These are phyloP conservation scores for Rafetus swinhoei DNA, from an alignment of 2,113 vertebrate genomes.

Conservation along the genomic window DNA sequence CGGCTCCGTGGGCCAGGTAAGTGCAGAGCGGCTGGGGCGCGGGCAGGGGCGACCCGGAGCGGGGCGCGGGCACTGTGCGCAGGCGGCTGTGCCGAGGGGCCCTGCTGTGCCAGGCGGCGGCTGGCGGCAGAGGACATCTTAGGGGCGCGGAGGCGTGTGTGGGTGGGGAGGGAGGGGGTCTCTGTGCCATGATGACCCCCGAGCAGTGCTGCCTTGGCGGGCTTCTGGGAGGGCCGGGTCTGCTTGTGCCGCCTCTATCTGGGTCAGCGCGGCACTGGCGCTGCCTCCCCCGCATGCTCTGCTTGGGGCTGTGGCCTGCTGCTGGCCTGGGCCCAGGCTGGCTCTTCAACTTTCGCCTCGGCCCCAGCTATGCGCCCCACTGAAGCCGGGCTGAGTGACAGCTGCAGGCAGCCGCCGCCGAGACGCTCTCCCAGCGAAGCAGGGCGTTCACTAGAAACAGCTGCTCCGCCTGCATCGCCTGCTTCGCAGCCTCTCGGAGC, in stretches of 20 bases:
- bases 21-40: neutral
- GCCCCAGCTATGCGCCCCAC: neutral
- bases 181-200: neutral
- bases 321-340: neutral
- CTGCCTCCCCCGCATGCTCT: neutral
- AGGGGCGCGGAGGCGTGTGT: neutral
- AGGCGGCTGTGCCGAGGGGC: neutral
- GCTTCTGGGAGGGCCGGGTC: neutral
- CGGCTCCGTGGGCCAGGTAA: constrained; percentile 69
- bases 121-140: constrained; percentile 8
- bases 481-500: no score
- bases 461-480: no score
- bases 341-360: neutral
- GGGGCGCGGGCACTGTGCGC: neutral
- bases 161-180: neutral
- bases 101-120: neutral
- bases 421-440: neutral
- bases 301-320: neutral
- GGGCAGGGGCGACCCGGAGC: neutral
- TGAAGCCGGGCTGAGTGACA: neutral
- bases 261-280: constrained; percentile 45
- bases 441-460: neutral
- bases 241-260: neutral
- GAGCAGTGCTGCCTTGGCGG: neutral
- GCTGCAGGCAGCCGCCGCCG: neutral